Percentiles rank a stretch among this genome's conserved stretches.
Evolutionary conservation across 2,113 vertebrate species (phyloP).

Genomic region (rabbit (Oryctolagus cuniculus)): mOryCun1.1 NC_091453.1:80604001-80604500

Average conservation of each 20-base stretch:
- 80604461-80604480: not conserved
- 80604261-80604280: not conserved
- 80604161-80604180: not conserved
- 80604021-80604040: not conserved
- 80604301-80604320: not conserved
- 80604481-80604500: not conserved
- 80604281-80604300: not conserved
- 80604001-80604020: not conserved
- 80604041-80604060: not conserved
- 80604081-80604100: not conserved
- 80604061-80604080: constrained; percentile 18
- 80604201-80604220: not conserved
- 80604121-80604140: not conserved
- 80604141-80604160: not conserved
- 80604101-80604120: not conserved
- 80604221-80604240: not conserved
- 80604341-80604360: not conserved
- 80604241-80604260: not conserved
- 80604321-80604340: not conserved
- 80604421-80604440: constrained; percentile 19
- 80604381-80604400: constrained; percentile 26
- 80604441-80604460: not conserved
- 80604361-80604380: not conserved
- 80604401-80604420: not conserved
- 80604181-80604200: not conserved